Conservation (phyloP, 2,113 vertebrate genomes). For the Podarcis muralis region DNA sequence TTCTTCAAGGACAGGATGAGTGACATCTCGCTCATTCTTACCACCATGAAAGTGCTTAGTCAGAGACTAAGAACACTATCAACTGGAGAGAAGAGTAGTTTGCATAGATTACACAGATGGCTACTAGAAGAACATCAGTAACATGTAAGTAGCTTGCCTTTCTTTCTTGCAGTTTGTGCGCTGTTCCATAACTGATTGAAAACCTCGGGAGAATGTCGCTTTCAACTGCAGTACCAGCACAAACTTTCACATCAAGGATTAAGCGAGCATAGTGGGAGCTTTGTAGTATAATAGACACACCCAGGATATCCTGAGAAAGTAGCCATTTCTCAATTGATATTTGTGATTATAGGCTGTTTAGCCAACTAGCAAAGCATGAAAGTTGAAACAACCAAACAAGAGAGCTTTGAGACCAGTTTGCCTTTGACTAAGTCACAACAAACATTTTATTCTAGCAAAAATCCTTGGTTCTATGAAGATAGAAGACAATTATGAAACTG, state of each 20-base stretch:
- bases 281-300: neutral
- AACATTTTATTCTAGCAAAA: neutral
- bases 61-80: neutral
- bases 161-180: neutral
- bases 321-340: neutral
- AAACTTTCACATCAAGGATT: neutral
- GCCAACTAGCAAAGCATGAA: neutral
- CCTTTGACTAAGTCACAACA: neutral
- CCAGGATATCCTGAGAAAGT: neutral
- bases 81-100: neutral
- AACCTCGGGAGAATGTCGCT: neutral
- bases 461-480: neutral
- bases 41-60: too few relatives aligned
- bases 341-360: neutral
- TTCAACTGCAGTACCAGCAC: neutral
- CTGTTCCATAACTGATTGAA: neutral
- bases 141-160: neutral
- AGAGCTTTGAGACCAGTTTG: neutral
- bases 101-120: neutral
- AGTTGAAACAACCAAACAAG: neutral
- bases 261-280: neutral
- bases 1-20: neutral
- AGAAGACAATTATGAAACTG: neutral
- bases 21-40: too few relatives aligned
- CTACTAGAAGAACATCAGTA: neutral